Percentiles rank a stretch among this genome's conserved stretches.
These are phyloP conservation scores for Drosophila rhopaloa DNA, from an alignment of 1,140 invertebrate genomes.

Conservation along the genomic window DNA sequence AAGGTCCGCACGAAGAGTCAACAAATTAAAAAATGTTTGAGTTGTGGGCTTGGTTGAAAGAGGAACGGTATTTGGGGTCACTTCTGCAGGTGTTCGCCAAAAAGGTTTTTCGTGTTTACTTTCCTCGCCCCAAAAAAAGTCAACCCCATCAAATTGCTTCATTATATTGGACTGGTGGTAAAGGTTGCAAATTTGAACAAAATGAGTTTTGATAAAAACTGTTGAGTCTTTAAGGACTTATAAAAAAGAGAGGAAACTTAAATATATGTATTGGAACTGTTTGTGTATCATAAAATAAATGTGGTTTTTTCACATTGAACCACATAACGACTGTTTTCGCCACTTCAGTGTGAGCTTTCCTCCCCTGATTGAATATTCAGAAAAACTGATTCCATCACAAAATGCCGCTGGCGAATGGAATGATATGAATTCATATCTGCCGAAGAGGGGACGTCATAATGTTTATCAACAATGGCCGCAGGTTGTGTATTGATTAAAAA, in stretches of 20 bases:
- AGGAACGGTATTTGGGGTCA: conserved; percentile 28
- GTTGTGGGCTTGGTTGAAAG: conserved; percentile 5
- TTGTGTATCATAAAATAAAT: neutral
- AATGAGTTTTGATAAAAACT: conserved; percentile 1
- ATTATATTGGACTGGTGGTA: conserved; percentile 39
- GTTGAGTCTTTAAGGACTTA: neutral
- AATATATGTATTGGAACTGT: neutral
- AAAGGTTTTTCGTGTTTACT: conserved; percentile 52
- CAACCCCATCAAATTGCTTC: conserved; percentile 59
- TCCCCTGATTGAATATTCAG: conserved; percentile 17
- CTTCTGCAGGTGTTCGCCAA: conserved; percentile 53
- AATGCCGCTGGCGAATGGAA: conserved; percentile 37
- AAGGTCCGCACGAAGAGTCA: conserved; percentile 47
- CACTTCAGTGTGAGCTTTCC: neutral
- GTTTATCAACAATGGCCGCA: conserved; percentile 73
- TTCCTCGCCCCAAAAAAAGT: conserved; percentile 15
- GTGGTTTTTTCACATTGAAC: neutral
- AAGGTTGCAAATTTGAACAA: conserved; percentile 7
- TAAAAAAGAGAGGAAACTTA: neutral
- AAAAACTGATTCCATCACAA: conserved; percentile 35
- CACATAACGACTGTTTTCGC: neutral
- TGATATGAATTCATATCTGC: conserved; percentile 63
- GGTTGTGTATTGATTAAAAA: conserved; percentile 78
- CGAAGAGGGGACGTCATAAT: conserved; percentile 52
- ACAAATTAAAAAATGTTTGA: conserved; percentile 71